Percentiles rank a stretch among this genome's conserved stretches.
Evolutionary conservation across 2,888 invertebrate species (phyloP).

Genomic region (Drosophila trichaetosa): DNA sequence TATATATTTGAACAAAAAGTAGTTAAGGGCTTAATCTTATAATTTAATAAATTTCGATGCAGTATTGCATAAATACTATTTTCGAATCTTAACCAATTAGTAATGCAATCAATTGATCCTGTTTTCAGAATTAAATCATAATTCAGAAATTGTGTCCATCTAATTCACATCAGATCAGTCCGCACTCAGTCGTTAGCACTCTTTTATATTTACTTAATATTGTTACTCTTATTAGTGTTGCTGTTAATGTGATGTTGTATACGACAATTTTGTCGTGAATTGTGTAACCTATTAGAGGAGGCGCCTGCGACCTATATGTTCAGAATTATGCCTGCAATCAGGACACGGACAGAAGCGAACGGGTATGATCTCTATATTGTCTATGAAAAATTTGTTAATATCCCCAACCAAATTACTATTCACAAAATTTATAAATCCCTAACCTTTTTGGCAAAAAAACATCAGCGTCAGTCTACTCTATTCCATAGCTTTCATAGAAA

Average conservation of each 20-base stretch:
- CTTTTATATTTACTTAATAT: not conserved
- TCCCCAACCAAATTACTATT: not conserved
- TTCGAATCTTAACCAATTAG: constrained; percentile 46
- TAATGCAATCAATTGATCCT: not conserved
- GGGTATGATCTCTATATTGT: not conserved
- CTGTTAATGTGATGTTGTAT: not conserved
- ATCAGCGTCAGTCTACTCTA: not conserved
- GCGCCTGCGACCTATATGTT: not conserved
- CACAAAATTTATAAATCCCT: not conserved
- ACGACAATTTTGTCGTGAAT: not conserved
- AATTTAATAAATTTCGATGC: constrained; percentile 53
- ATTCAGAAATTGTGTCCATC: not conserved
- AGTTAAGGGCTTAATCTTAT: constrained; percentile 56
- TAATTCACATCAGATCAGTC: not conserved
- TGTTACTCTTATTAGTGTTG: not conserved
- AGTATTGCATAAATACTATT: constrained; percentile 47
- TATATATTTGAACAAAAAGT: constrained; percentile 57
- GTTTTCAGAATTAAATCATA: not conserved
- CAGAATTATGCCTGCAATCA: not conserved
- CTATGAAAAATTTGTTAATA: not conserved
- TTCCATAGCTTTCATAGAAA: not conserved
- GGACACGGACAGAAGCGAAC: not conserved
- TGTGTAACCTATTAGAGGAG: not conserved
- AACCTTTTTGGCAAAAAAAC: not conserved
- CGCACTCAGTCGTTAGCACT: not conserved